phyloP scores from a whole-genome alignment of 2,888 invertebrate genomes.

The Drosophila niveifrons region DNA sequence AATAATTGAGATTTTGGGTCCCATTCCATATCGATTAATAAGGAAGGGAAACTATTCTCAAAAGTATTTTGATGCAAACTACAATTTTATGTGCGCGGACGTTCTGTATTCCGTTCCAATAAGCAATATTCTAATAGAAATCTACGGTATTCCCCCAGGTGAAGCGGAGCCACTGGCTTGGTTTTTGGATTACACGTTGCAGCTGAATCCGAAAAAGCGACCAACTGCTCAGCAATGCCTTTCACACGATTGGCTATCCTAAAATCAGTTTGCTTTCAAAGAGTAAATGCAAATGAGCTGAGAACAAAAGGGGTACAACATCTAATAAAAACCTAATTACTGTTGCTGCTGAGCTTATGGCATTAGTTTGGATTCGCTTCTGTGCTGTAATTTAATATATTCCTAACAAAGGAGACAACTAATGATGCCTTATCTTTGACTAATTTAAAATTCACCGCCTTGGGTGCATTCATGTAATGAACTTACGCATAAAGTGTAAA shows the following conservation, averaged over 20 bases:
- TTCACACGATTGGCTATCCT: slow-evolving; percentile 94
- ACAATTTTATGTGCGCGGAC: slow-evolving; percentile 95
- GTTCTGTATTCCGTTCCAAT: slow-evolving; percentile 98
- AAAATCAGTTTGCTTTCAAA: not conserved
- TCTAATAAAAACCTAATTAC: slow-evolving; percentile 28
- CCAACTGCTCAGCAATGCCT: slow-evolving; percentile 97
- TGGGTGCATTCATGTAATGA: slow-evolving; percentile 9
- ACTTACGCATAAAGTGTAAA: no score
- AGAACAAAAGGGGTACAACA: not conserved
- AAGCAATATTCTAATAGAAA: slow-evolving; percentile 97
- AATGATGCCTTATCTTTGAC: slow-evolving; percentile 52
- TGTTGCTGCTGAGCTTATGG: slow-evolving; percentile 7
- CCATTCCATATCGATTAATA: slow-evolving; percentile 96
- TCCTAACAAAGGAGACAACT: slow-evolving; percentile 56
- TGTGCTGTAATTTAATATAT: slow-evolving; percentile 55
- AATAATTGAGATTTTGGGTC: slow-evolving; percentile 97
- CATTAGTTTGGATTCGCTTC: slow-evolving; percentile 23
- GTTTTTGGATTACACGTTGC: slow-evolving; percentile 97
- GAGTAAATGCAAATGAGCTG: slow-evolving; percentile 21
- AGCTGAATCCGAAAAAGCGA: slow-evolving; percentile 95
- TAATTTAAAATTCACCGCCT: slow-evolving; percentile 63
- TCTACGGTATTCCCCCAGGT: slow-evolving; percentile 94
- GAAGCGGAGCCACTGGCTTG: slow-evolving; percentile 96
- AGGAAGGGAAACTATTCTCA: slow-evolving; percentile 96
- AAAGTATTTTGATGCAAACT: slow-evolving; percentile 96